Conservation (phyloP, 1,140 invertebrate genomes). For the Rhopalosiphum maidis region DNA sequence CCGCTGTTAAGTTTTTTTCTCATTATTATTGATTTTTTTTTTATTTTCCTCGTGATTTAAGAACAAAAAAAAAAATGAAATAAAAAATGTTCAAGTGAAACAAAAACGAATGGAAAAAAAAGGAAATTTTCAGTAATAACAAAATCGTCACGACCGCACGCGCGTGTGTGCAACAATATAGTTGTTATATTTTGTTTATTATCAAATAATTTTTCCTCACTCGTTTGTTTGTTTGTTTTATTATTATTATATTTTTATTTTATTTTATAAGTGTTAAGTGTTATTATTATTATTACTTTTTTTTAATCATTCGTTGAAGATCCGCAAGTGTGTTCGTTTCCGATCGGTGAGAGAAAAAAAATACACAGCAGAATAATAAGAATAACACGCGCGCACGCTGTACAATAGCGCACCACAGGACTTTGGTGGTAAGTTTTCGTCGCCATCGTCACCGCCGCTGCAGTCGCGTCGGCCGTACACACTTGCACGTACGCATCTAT, state of each 20-base stretch:
- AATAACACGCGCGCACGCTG: background rate
- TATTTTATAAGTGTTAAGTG: slow-evolving; percentile 48
- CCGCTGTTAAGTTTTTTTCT: slow-evolving; percentile 50
- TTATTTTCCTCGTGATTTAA: background rate
- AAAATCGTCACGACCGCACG: slow-evolving; percentile 20
- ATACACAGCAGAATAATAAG: background rate
- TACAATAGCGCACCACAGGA: background rate
- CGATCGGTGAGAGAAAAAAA: background rate
- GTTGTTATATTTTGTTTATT: slow-evolving; percentile 28
- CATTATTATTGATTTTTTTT: slow-evolving; percentile 4
- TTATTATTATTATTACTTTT: slow-evolving; percentile 18
- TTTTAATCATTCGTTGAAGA: slow-evolving; percentile 1
- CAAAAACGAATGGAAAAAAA: background rate
- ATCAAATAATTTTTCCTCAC: slow-evolving; percentile 25
- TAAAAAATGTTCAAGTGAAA: background rate
- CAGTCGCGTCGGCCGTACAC: background rate
- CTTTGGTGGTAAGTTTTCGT: slow-evolving; percentile 40
- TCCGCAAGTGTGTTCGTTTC: slow-evolving; percentile 24
- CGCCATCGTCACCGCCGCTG: background rate
- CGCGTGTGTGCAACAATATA: background rate
- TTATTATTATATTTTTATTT: slow-evolving; percentile 34
- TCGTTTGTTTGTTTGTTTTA: slow-evolving; percentile 34
- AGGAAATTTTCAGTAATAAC: slow-evolving; percentile 6
- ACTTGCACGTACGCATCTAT: background rate
- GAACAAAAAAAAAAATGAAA: background rate